A percentile compares a stretch with the other conserved stretches of the same genome.
phyloP scores from a whole-genome alignment of 2,888 invertebrate genomes.

The Eupsilia transversa region DNA sequence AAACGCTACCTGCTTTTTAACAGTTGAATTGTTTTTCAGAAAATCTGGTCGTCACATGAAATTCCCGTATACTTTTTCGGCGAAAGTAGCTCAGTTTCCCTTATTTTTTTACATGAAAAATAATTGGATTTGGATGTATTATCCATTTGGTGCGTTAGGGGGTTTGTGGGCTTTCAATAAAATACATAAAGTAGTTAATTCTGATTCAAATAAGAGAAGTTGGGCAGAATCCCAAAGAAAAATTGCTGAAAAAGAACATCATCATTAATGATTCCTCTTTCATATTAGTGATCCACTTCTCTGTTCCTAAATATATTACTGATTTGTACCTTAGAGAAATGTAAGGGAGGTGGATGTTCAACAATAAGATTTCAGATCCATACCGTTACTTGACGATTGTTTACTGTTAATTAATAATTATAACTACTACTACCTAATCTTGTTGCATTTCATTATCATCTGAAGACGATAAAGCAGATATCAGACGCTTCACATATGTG shows the following conservation, averaged over 20 bases:
- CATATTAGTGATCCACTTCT: not conserved
- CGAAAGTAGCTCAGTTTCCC: conserved; percentile 96
- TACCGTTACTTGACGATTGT: not conserved
- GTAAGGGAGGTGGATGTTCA: not conserved
- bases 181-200: conserved; percentile 92
- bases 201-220: conserved; percentile 75
- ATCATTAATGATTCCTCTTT: conserved; percentile 65
- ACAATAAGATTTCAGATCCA: not conserved
- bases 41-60: conserved; percentile 94
- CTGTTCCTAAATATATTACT: not conserved
- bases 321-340: not conserved
- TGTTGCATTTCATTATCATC: conserved; percentile 15
- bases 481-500: not conserved
- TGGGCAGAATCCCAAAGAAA: conserved; percentile 85
- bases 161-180: conserved; percentile 92
- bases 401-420: conserved; percentile 12
- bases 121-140: conserved; percentile 94
- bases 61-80: conserved; percentile 95
- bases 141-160: conserved; percentile 88
- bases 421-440: not conserved
- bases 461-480: not conserved
- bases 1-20: not conserved
- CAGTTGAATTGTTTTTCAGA: conserved; percentile 69
- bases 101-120: conserved; percentile 92
- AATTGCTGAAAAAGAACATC: conserved; percentile 82